phyloP scores from a whole-genome alignment of 2,888 invertebrate species.

The Chrysopilus asiliformis region DNA sequence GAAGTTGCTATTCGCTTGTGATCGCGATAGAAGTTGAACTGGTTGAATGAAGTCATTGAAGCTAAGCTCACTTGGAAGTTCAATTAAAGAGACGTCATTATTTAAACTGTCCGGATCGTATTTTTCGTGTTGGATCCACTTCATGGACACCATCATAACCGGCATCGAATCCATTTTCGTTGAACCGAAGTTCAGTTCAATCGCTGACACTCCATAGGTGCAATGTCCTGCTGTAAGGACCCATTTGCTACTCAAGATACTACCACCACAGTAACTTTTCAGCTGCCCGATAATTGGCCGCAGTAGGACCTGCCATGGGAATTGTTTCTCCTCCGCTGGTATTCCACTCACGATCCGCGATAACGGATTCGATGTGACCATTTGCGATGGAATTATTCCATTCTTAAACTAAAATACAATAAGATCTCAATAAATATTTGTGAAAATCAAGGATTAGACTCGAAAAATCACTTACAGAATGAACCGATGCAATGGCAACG shows the following conservation, averaged over 20 bases:
- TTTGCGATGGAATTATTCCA: too few relatives aligned
- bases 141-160: constrained; percentile 5
- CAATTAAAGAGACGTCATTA: constrained; percentile 12
- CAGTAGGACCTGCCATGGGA: constrained; percentile 14
- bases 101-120: constrained; percentile 11
- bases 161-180: constrained; percentile 8
- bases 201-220: constrained; percentile 7
- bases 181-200: constrained; percentile 11
- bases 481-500: too few relatives aligned
- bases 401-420: too few relatives aligned
- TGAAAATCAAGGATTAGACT: too few relatives aligned
- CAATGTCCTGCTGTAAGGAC: constrained; percentile 14
- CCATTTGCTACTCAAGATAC: constrained; percentile 10
- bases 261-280: constrained; percentile 11
- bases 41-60: constrained; percentile 24
- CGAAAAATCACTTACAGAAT: too few relatives aligned
- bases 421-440: too few relatives aligned
- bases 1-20: constrained; percentile 20
- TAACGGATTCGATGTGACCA: too few relatives aligned
- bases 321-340: constrained; percentile 11
- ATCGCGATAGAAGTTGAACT: constrained; percentile 24
- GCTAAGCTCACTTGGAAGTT: constrained; percentile 7
- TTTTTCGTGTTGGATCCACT: constrained; percentile 8
- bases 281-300: constrained; percentile 5
- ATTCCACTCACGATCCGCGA: constrained; percentile 8